Base-by-base conservation (phyloP, 2,797 vertebrate genomes). In the Chelon auratus region DNA sequence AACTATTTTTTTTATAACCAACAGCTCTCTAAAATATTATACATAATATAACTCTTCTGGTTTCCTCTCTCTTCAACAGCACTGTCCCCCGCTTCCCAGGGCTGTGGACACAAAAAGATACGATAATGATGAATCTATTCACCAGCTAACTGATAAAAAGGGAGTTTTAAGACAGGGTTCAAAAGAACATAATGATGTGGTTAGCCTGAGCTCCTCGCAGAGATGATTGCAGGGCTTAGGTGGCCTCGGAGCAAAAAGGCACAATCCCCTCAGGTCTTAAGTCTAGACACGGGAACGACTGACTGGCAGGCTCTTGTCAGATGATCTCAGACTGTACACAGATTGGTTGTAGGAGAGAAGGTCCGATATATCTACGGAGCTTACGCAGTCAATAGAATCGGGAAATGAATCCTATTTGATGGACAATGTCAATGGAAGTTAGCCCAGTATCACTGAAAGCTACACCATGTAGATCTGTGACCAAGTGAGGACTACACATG, bases 271-370 rank as follows among this genome's bases (percentile, higher is more conserved):
- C 52, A 54, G 14, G 52, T 15, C 26, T 54, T 33, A 54, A n/a
- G 17, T 54, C 24, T 33, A 33, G 14, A 15, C 26, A 33, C 52
- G 13, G 26, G 26, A 54, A 17, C 26, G 9, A 54, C 26, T 26
- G 33, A 54, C 26, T 26, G 33, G 15, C 52, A 33, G 52, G 51
- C 15, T 53, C 51, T 30, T 53, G 51, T 53, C 52, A 17, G 52
- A 54, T 6, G 14, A 14, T 54, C 13, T 54, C 52, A 17, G 14
- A 15, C 52, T 54, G 24, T 33, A 26, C 26, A 54, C 24, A 15
- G 15, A 8, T 54, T 18, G 26, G 14, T 54, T 18, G 26, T 14
- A 33, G 26, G 13, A n/a, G 26, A 54, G 15, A 33, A 52, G 20
- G 18, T 22, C 20, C 12, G 20, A 52, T 24, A 22, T 26, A 48